A percentile compares a stretch with the other conserved stretches of the same genome.
Conservation (phyloP, 2,797 vertebrate species). For the Falco rusticolus region DNA sequence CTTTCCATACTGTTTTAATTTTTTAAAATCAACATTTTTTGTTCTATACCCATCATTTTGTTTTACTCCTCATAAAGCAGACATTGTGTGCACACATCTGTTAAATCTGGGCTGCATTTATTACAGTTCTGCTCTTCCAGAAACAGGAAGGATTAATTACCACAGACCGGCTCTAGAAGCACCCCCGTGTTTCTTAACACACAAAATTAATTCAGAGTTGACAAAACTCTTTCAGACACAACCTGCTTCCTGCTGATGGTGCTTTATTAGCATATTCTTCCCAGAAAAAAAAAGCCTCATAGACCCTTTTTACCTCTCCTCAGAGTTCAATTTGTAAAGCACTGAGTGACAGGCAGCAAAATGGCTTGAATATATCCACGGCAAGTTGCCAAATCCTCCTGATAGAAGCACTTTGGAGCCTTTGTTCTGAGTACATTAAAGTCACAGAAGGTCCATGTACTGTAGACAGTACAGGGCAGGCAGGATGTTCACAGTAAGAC, state of each 20-base stretch:
- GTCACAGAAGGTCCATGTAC: constrained; percentile 86
- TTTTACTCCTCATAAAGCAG: constrained; percentile 80
- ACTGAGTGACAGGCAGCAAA: constrained; percentile 86
- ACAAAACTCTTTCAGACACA: constrained; percentile 88
- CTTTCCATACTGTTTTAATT: constrained; percentile 76
- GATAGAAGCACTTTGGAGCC: constrained; percentile 83
- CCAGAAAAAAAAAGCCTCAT: constrained; percentile 82
- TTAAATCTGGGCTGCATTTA: constrained; percentile 82
- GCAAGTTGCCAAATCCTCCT: constrained; percentile 83
- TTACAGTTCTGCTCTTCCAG: constrained; percentile 79
- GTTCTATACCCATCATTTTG: constrained; percentile 75
- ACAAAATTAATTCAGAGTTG: constrained; percentile 90
- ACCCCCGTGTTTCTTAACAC: constrained; percentile 83
- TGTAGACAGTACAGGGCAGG: constrained; percentile 80
- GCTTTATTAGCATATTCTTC: constrained; percentile 88
- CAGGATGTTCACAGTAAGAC: constrained; percentile 86
- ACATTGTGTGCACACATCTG: constrained; percentile 83
- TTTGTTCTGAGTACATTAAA: constrained; percentile 86
- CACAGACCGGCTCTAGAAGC: constrained; percentile 77
- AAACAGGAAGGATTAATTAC: constrained; percentile 88
- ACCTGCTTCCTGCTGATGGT: constrained; percentile 86
- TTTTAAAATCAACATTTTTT: constrained; percentile 80
- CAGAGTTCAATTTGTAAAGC: constrained; percentile 84
- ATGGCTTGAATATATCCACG: constrained; percentile 84
- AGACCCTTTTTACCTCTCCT: constrained; percentile 84